Evolutionary conservation across 2,888 invertebrate species (phyloP).

Genomic region (Scelioninae gen. 1): DNA sequence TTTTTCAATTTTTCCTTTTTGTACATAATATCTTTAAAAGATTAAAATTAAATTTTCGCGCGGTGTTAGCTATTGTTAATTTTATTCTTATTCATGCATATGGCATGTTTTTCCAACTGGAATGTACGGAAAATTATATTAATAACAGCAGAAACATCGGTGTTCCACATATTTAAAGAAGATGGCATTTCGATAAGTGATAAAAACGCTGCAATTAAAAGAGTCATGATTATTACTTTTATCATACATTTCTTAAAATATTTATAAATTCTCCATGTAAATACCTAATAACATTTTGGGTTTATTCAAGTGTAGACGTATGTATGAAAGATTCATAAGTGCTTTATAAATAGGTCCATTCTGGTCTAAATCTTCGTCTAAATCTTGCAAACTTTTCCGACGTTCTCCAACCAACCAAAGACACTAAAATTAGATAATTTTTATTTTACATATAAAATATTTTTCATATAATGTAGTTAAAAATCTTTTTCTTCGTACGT

Average conservation of each 20-base stretch:
- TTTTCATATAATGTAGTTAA: too few relatives aligned
- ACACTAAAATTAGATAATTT: conserved; percentile 81
- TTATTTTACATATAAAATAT: too few relatives aligned
- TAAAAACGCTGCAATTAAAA: conserved; percentile 86
- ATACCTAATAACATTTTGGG: conserved; percentile 88
- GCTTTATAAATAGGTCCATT: conserved; percentile 87
- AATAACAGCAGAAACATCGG: conserved; percentile 84
- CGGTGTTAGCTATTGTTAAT: too few relatives aligned
- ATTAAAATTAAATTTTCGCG: too few relatives aligned
- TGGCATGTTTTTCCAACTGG: too few relatives aligned
- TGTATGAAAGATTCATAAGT: conserved; percentile 87
- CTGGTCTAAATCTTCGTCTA: conserved; percentile 86
- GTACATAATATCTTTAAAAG: too few relatives aligned
- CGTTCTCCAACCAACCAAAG: conserved; percentile 87
- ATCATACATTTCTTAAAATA: background rate
- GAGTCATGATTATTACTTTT: background rate
- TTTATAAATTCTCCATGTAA: background rate
- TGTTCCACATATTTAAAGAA: conserved; percentile 87
- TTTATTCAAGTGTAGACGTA: conserved; percentile 88
- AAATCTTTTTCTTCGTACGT: too few relatives aligned
- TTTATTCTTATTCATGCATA: too few relatives aligned
- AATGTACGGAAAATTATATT: too few relatives aligned
- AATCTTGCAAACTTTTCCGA: conserved; percentile 85
- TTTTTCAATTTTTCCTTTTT: too few relatives aligned
- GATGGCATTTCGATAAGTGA: conserved; percentile 88